Evolutionary conservation across 2,888 invertebrate genomes (phyloP).

Genomic region (Hypomecis punctinalis): DNA sequence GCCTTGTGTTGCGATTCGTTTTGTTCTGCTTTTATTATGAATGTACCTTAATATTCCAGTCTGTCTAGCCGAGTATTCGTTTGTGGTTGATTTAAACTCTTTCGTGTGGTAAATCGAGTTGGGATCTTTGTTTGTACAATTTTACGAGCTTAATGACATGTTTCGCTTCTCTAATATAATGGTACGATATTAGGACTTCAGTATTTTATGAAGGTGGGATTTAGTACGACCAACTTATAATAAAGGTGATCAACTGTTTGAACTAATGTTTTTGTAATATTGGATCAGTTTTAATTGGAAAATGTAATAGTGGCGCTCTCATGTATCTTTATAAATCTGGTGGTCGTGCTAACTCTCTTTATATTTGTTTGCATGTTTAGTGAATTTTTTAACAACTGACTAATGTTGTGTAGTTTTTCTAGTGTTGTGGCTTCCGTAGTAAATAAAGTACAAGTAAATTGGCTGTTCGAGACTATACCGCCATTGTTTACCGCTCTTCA

Average conservation of each 20-base stretch:
- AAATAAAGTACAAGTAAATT: neutral
- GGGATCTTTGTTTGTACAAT: constrained; percentile 3
- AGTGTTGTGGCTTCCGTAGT: neutral
- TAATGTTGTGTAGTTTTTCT: neutral
- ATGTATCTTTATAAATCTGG: neutral
- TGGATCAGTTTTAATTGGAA: neutral
- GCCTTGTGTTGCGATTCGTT: constrained; percentile 2
- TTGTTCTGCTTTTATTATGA: neutral
- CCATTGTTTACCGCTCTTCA: neutral
- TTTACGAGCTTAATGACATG: constrained; percentile 8
- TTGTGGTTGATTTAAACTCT: neutral
- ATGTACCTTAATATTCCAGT: neutral
- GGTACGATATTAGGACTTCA: neutral
- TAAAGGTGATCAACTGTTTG: too few relatives aligned
- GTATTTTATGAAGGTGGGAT: neutral
- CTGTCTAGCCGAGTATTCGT: constrained; percentile 10
- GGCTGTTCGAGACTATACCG: neutral
- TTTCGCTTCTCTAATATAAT: neutral
- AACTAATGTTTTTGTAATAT: neutral
- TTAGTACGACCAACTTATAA: neutral
- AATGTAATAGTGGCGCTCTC: neutral
- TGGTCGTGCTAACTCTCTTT: neutral
- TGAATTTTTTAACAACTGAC: neutral
- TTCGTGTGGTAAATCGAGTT: constrained; percentile 1
- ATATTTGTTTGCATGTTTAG: constrained; percentile 3